phyloP scores from a whole-genome alignment of 2,113 vertebrate genomes.

The Calyptommatus sinebrachiatus region DNA sequence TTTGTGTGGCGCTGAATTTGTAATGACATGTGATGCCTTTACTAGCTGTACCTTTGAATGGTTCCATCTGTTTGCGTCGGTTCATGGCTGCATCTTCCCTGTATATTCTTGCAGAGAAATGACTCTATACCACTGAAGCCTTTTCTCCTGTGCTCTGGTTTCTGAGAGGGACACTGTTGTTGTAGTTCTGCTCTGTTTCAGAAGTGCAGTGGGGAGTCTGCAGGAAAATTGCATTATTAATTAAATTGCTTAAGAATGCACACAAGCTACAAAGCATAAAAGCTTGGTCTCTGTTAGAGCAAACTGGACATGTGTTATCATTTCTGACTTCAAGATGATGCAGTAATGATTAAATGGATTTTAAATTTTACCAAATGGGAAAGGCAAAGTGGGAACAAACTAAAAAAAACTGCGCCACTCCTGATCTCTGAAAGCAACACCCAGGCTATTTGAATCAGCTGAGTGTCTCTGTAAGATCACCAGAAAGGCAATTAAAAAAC shows the following conservation, averaged over 20 bases:
- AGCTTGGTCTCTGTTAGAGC: slow-evolving; percentile 27
- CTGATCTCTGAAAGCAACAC: not conserved
- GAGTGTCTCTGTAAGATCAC: not conserved
- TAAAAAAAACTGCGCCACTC: not conserved
- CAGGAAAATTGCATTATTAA: slow-evolving; percentile 45
- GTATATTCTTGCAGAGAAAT: slow-evolving; percentile 15
- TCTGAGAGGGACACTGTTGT: not conserved
- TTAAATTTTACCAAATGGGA: slow-evolving; percentile 3
- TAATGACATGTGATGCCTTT: slow-evolving; percentile 39
- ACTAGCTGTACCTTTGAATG: not conserved
- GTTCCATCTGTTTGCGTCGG: not conserved
- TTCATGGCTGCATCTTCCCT: slow-evolving; percentile 17
- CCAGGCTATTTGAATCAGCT: not conserved
- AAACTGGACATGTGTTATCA: not conserved
- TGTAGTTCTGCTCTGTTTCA: slow-evolving; percentile 41
- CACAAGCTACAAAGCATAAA: slow-evolving; percentile 41
- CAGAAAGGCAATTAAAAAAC: no score
- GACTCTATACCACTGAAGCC: not conserved
- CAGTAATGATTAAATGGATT: not conserved
- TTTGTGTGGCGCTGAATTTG: not conserved
- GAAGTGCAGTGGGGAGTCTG: slow-evolving; percentile 23
- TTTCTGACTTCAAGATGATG: not conserved
- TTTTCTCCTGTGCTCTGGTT: not conserved
- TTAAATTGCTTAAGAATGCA: slow-evolving; percentile 47
- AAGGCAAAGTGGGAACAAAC: not conserved